Base-by-base conservation (phyloP, 2,888 invertebrate species). In the Aricia artaxerxes region DNA sequence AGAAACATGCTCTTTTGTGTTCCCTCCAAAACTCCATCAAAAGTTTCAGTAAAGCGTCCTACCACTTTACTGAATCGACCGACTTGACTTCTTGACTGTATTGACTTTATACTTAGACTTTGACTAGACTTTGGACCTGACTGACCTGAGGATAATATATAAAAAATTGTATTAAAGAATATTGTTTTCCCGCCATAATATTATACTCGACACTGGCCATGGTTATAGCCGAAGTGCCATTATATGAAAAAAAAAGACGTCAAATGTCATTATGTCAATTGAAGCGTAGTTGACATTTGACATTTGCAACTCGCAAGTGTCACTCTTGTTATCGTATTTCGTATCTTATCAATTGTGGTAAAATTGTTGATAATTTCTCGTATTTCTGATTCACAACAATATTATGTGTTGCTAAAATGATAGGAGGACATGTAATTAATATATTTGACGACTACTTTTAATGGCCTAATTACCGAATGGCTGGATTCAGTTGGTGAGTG, bases 401-500 rank as follows among this genome's bases (percentile, higher is more conserved):
- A 82, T 60, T 53, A 73, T 82, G 82, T 83, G 60, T 84, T 83
- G 81, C 82, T 85, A 86, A 85, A 86, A 88, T 88, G 88, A 82
- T 86, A 85, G 85, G 83, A 84, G 84, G 85, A 87, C 86, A 85
- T 84, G 82, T 82, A 73, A 75, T 69, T 78, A 80, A 82, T 86
- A 87, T 86, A 86, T 88, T 87, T 87, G 86, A 84, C 87, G 85
- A 86, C 84, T 83, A 85, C 84, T 89, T 92, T 94, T 92, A 88
- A 94, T 94, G 94, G 94, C 93, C 90, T 91, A 90, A 88, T 86
- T 88, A 92, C 91, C 95, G 94, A 95, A 95, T 95, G 95, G 95
- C 95, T 92, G 95, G 95, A 88, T 95, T 95, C 91, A 95, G 92
- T 90, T 95, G 95, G 95, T 94, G 85, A 92, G 91, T 86, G 80